Percentiles rank a stretch among this genome's conserved stretches.
Evolutionary conservation across 2,113 vertebrate genomes (phyloP).

Genomic region (Chaetops frenatus): DNA sequence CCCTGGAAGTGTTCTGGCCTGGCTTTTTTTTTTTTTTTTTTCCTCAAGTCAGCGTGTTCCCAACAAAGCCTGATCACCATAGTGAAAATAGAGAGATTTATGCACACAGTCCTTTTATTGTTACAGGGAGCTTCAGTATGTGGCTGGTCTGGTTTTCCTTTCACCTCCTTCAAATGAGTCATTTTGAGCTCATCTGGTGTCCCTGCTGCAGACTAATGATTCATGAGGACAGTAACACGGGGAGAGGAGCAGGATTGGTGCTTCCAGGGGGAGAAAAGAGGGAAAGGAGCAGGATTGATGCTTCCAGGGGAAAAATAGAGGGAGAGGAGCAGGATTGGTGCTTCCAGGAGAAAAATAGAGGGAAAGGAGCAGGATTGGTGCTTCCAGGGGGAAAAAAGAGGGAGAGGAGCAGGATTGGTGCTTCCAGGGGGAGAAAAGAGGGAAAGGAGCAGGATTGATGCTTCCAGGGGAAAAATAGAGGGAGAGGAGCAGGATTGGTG

Average conservation of each 20-base stretch:
- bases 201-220: slow-evolving; percentile 2
- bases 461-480: not conserved
- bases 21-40: not conserved
- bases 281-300: not conserved
- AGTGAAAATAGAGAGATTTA: not conserved
- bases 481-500: not conserved
- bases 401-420: not conserved
- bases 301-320: too few relatives aligned
- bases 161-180: slow-evolving; percentile 19
- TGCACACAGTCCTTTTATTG: not conserved
- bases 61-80: fast-evolving
- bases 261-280: not conserved
- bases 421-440: too few relatives aligned
- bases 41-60: fast-evolving
- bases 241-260: not conserved
- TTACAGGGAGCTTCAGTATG: not conserved
- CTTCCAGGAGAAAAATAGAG: not conserved
- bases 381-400: too few relatives aligned
- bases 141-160: slow-evolving; percentile 23
- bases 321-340: not conserved
- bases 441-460: not conserved
- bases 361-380: not conserved
- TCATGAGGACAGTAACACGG: not conserved
- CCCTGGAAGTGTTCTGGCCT: not conserved
- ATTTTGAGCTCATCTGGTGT: not conserved